phyloP scores from a whole-genome alignment of 2,113 vertebrate genomes.

The Psephotus haematonotus region DNA sequence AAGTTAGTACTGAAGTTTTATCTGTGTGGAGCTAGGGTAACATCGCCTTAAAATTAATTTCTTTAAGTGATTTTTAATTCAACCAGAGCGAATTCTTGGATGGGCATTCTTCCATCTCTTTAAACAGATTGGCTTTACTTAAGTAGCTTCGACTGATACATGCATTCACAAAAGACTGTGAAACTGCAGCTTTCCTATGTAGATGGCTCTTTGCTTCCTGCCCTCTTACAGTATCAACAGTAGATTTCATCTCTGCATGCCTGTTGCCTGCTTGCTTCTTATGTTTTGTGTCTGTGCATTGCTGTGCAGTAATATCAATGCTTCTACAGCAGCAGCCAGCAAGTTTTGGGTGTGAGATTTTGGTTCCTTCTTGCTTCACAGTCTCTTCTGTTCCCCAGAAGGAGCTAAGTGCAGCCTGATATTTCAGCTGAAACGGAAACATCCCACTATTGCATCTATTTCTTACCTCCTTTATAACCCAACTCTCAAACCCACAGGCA shows the following conservation, averaged over 20 bases:
- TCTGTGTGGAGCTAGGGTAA: not conserved
- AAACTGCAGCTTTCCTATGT: not conserved
- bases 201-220: not conserved
- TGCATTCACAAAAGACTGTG: not conserved
- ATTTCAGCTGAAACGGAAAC: not conserved
- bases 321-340: not conserved
- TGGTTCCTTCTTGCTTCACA: not conserved
- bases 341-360: not conserved
- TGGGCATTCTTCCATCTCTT: not conserved
- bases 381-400: not conserved
- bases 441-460: not conserved
- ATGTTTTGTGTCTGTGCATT: not conserved
- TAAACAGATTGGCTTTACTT: not conserved
- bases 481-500: not conserved
- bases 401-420: not conserved
- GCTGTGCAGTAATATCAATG: not conserved
- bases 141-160: not conserved
- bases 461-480: not conserved
- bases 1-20: not conserved
- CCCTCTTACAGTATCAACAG: not conserved
- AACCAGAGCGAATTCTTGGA: not conserved
- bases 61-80: not conserved
- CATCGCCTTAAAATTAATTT: not conserved
- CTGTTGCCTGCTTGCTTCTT: rapidly evolving
- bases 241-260: not conserved